Evolutionary conservation across 2,797 vertebrate genomes (phyloP).

Genomic region (Zalophus californianus): DNA sequence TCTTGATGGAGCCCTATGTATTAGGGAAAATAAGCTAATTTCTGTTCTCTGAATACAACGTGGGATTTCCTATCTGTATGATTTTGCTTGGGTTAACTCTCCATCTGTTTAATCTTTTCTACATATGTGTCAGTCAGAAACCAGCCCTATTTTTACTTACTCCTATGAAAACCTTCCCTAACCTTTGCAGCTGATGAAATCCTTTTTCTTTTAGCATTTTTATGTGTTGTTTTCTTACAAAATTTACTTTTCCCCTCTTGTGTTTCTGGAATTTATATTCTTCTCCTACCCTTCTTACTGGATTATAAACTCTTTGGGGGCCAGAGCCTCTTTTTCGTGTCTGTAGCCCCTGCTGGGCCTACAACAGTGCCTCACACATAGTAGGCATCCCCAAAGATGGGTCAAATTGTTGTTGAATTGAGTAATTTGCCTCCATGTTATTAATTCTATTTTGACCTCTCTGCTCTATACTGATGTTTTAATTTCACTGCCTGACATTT

Average conservation of each 20-base stretch:
- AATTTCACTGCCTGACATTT: constrained; percentile 88
- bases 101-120: neutral
- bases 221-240: neutral
- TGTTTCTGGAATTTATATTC: constrained; percentile 37
- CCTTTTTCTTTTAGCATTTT: neutral
- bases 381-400: constrained; percentile 50
- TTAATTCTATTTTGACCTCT: constrained; percentile 86
- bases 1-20: neutral
- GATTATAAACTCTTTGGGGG: neutral
- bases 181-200: neutral
- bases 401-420: constrained; percentile 65
- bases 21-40: constrained; percentile 9
- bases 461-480: constrained; percentile 86
- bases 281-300: neutral
- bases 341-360: neutral
- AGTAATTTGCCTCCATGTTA: constrained; percentile 82
- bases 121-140: neutral
- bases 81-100: constrained; percentile 13
- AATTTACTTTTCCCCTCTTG: neutral
- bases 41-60: neutral
- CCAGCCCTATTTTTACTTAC: neutral
- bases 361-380: neutral
- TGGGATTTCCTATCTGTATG: neutral
- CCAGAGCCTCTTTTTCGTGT: neutral
- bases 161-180: neutral